These are phyloP conservation scores for Eptatretus burgeri DNA, from an alignment of 2,113 vertebrate genomes.

Conservation along the genomic window DNA sequence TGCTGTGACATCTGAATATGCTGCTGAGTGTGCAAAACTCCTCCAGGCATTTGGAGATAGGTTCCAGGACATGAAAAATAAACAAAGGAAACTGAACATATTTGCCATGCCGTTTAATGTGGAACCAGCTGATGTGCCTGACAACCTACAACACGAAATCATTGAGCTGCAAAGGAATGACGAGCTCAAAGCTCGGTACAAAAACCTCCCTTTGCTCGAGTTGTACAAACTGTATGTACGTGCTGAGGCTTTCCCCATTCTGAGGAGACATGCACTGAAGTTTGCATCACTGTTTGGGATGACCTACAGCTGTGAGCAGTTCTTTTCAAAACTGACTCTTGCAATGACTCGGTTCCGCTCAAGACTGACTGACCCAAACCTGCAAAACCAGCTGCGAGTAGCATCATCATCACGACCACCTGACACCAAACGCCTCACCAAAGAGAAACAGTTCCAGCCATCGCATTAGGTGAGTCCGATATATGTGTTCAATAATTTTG, in stretches of 20 bases:
- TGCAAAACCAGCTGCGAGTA: slow-evolving; percentile 12
- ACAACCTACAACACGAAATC: slow-evolving; percentile 14
- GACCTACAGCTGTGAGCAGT: slow-evolving; percentile 13
- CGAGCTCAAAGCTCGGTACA: slow-evolving; percentile 14
- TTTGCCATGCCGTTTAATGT: slow-evolving; percentile 14
- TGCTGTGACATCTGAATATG: too few species aligned
- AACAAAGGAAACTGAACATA: slow-evolving; percentile 7
- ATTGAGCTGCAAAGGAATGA: slow-evolving; percentile 15
- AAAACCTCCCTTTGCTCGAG: slow-evolving; percentile 13
- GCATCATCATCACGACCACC: slow-evolving; percentile 11
- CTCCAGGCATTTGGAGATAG: too few species aligned
- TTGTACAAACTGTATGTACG: slow-evolving; percentile 13
- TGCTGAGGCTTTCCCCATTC: slow-evolving; percentile 13
- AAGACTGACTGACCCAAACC: slow-evolving; percentile 13
- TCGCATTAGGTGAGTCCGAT: slow-evolving; percentile 1
- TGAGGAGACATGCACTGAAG: slow-evolving; percentile 15
- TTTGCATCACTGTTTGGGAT: slow-evolving; percentile 15
- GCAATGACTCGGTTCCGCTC: slow-evolving; percentile 9
- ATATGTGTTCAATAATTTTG: background rate
- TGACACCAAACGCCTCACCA: slow-evolving; percentile 11
- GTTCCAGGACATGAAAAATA: too few species aligned
- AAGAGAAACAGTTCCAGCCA: slow-evolving; percentile 12
- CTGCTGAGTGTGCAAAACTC: too few species aligned
- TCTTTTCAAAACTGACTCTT: slow-evolving; percentile 13
- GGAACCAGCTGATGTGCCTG: slow-evolving; percentile 14